Percentiles rank a stretch among this genome's conserved stretches.
phyloP scores from a whole-genome alignment of 2,888 invertebrate species.

The Habroteleia sp. region DNA sequence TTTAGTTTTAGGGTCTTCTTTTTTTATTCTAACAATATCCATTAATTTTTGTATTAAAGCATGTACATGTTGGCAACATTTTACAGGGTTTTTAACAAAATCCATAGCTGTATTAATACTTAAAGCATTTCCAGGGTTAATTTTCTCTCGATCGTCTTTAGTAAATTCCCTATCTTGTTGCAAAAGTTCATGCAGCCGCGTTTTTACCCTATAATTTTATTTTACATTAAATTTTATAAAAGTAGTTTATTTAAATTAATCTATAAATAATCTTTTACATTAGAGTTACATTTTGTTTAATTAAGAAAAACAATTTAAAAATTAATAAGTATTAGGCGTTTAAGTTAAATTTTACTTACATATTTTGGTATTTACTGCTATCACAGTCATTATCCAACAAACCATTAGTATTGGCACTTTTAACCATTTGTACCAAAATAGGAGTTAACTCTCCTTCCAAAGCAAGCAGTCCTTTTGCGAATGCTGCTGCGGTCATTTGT shows the following conservation, averaged over 20 bases:
- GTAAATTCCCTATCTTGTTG: conserved; percentile 94
- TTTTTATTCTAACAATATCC: conserved; percentile 91
- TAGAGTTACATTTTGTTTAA: too few relatives aligned
- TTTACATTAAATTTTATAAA: too few relatives aligned
- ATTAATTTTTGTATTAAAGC: conserved; percentile 92
- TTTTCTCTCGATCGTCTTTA: conserved; percentile 90
- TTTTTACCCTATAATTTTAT: conserved; percentile 89
- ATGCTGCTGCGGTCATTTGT: conserved; percentile 99
- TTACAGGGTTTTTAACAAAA: conserved; percentile 97
- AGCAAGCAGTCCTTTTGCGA: conserved; percentile 98
- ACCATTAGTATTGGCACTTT: conserved; percentile 99
- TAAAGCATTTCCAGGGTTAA: conserved; percentile 95
- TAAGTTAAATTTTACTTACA: too few relatives aligned
- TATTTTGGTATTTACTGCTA: conserved; percentile 96
- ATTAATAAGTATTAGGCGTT: too few relatives aligned
- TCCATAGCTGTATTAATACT: conserved; percentile 95
- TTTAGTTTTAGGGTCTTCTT: conserved; percentile 94
- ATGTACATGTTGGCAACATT: conserved; percentile 95
- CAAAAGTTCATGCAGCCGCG: conserved; percentile 95
- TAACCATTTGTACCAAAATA: conserved; percentile 99
- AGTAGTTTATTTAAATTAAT: too few relatives aligned
- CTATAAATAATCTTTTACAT: too few relatives aligned
- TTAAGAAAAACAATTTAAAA: too few relatives aligned
- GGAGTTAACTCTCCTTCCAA: conserved; percentile 99
- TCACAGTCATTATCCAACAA: conserved; percentile 98